These are phyloP conservation scores for Echinometra lucunter DNA, from an alignment of 53 echinoderm and acorn worm species.

Conservation along the genomic window DNA sequence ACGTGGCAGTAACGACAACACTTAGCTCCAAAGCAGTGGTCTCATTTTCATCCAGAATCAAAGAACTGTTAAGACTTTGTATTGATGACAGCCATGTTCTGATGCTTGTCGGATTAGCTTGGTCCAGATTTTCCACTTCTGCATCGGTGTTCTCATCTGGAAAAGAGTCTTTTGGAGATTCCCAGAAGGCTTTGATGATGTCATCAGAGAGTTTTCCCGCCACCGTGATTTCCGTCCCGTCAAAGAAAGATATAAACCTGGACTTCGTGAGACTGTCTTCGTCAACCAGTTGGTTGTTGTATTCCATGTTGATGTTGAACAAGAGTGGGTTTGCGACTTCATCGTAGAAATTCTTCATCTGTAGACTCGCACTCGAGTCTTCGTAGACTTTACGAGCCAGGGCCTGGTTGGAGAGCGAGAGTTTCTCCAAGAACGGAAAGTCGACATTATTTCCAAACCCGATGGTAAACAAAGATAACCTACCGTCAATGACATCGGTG, in stretches of 20 bases:
- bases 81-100: not conserved
- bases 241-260: slow-evolving; percentile 83
- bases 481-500: slow-evolving; percentile 64
- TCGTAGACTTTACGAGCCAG: slow-evolving; percentile 85
- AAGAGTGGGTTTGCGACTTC: slow-evolving; percentile 95
- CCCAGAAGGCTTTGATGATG: slow-evolving; percentile 15
- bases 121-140: not conserved
- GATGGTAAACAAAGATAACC: slow-evolving; percentile 83
- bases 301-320: slow-evolving; percentile 85
- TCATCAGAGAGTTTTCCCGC: slow-evolving; percentile 85
- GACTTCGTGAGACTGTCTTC: slow-evolving; percentile 75
- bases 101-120: not conserved
- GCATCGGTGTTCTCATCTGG: not conserved
- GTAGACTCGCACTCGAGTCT: slow-evolving; percentile 81
- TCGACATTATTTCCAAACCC: slow-evolving; percentile 89
- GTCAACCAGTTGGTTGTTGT: slow-evolving; percentile 74
- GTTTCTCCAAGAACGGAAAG: slow-evolving; percentile 77
- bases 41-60: not conserved
- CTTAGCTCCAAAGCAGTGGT: not conserved
- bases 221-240: slow-evolving; percentile 92
- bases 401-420: slow-evolving; percentile 86
- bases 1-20: slow-evolving; percentile 49
- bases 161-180: not conserved
- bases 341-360: slow-evolving; percentile 90
- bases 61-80: too few relatives aligned